Conservation (phyloP, 2,888 invertebrate species). For the Agrochola lychnidis region DNA sequence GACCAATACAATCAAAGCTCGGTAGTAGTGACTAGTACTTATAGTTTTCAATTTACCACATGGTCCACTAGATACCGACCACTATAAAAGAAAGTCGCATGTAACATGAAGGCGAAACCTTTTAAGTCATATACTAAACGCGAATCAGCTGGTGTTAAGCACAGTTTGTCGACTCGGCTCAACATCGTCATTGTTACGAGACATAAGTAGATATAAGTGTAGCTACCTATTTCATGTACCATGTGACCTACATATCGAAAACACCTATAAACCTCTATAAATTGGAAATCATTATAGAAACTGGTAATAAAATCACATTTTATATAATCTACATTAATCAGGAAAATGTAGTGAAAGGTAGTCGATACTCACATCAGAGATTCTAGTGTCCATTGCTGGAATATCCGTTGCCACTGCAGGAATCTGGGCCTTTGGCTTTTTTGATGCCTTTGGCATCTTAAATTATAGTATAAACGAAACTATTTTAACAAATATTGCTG, state of each 20-base stretch:
- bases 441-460: conserved; percentile 76
- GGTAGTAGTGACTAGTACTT: neutral
- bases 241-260: conserved; percentile 63
- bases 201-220: conserved; percentile 25
- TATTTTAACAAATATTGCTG: conserved; percentile 73
- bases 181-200: conserved; percentile 53
- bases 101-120: conserved; percentile 19
- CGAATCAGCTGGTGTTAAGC: conserved; percentile 58
- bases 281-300: conserved; percentile 7
- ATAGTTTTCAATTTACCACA: conserved; percentile 8
- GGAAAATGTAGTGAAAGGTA: conserved; percentile 25
- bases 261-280: conserved; percentile 36
- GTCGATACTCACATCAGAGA: conserved; percentile 82
- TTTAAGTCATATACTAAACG: conserved; percentile 23
- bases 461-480: conserved; percentile 62
- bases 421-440: conserved; percentile 74
- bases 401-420: conserved; percentile 79
- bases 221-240: conserved; percentile 34
- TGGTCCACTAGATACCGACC: neutral
- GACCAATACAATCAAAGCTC: conserved; percentile 1
- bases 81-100: conserved; percentile 2
- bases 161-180: conserved; percentile 28
- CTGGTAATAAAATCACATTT: conserved; percentile 8
- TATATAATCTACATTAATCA: neutral
- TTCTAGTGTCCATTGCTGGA: conserved; percentile 80